Conservation (phyloP, 1,140 invertebrate species). For the Dermatophagoides farinae region DNA sequence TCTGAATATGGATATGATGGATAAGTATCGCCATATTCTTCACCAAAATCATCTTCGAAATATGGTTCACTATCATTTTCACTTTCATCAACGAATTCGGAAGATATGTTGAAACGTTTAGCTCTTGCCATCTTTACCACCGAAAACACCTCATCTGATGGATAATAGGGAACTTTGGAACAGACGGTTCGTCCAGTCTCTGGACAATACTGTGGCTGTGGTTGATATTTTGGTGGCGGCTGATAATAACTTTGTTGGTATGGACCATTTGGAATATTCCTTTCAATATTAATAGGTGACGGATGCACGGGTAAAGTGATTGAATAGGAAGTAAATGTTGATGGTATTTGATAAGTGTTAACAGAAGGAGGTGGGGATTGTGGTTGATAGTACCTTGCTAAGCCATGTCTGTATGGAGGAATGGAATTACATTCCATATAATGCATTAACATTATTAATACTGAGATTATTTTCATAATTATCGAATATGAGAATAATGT, state of each 20-base stretch:
- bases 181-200: conserved; percentile 21
- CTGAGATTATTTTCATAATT: too few species aligned
- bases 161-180: conserved; percentile 15
- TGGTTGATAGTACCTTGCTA: too few species aligned
- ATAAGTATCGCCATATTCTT: neutral
- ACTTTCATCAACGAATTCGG: conserved; percentile 20
- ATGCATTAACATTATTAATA: too few species aligned
- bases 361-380: neutral
- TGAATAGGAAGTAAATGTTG: neutral
- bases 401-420: too few species aligned
- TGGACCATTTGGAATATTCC: neutral
- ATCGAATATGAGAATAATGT: too few species aligned
- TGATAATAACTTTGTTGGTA: neutral
- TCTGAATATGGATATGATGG: neutral
- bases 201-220: conserved; percentile 19
- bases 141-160: conserved; percentile 16
- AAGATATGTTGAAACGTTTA: conserved; percentile 19
- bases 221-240: conserved; percentile 14
- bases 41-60: conserved; percentile 5
- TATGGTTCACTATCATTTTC: conserved; percentile 19
- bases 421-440: too few species aligned
- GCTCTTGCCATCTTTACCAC: conserved; percentile 17
- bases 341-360: neutral
- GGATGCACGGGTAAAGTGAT: neutral
- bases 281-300: neutral